Percentiles rank a stretch among this genome's conserved stretches.
Evolutionary conservation across 1,140 invertebrate species (phyloP).

Genomic region (Lithobius niger): DNA sequence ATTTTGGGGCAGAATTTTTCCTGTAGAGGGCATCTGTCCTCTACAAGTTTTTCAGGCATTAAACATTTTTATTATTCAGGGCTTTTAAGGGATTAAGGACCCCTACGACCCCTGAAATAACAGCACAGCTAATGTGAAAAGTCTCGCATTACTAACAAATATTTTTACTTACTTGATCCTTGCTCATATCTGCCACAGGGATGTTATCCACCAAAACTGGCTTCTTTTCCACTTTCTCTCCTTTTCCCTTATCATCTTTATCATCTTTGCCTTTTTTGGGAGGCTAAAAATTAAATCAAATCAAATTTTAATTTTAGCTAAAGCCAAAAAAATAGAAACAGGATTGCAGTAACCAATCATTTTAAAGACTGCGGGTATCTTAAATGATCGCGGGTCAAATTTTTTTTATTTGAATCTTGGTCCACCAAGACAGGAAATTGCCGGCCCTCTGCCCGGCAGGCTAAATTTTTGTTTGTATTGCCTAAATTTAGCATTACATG

Average conservation of each 20-base stretch:
- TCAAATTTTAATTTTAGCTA: too few relatives aligned
- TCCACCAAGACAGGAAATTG: too few relatives aligned
- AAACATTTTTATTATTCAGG: not conserved
- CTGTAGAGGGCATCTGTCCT: not conserved
- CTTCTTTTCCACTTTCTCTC: conserved; percentile 27
- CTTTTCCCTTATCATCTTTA: not conserved
- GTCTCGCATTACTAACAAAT: not conserved
- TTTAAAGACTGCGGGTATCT: too few relatives aligned
- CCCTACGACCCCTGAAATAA: not conserved
- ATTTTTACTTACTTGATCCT: conserved; percentile 50
- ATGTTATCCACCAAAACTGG: conserved; percentile 71
- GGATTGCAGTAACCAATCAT: not conserved
- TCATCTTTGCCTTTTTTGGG: not conserved
- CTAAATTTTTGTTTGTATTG: too few relatives aligned
- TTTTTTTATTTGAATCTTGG: too few relatives aligned
- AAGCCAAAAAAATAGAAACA: not conserved
- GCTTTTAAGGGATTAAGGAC: not conserved
- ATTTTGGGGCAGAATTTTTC: not conserved
- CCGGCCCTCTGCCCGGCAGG: too few relatives aligned
- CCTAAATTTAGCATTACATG: too few relatives aligned
- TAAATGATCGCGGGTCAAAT: too few relatives aligned
- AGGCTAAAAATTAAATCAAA: conserved; percentile 7
- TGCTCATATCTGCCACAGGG: conserved; percentile 78
- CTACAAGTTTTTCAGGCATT: not conserved
- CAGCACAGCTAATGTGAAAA: not conserved